These are phyloP conservation scores for Acanthosepion esculentum DNA, from an alignment of 2,888 invertebrate species.

Conservation along the genomic window DNA sequence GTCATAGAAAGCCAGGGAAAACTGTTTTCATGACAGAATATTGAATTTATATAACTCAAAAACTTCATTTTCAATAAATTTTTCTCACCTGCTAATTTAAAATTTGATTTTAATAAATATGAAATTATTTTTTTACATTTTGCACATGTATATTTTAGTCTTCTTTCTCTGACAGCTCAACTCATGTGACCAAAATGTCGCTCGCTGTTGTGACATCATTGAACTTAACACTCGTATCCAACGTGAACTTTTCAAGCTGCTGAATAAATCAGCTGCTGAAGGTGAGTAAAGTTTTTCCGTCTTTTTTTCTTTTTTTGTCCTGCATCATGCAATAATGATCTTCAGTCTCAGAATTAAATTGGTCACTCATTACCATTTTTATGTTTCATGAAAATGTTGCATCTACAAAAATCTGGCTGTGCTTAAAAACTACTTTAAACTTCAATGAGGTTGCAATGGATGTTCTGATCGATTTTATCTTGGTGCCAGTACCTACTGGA, in stretches of 20 bases:
- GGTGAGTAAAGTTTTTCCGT: conserved; percentile 57
- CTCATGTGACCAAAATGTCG: conserved; percentile 73
- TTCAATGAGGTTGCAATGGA: too few relatives aligned
- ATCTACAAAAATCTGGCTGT: too few relatives aligned
- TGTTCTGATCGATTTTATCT: too few relatives aligned
- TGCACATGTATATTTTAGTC: background rate
- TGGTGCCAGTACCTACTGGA: too few relatives aligned
- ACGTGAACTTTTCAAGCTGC: conserved; percentile 73
- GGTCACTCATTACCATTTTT: background rate
- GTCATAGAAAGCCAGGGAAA: too few relatives aligned
- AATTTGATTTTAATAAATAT: too few relatives aligned
- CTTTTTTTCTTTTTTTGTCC: background rate
- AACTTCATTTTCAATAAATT: too few relatives aligned
- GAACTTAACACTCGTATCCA: conserved; percentile 74
- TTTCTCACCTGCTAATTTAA: too few relatives aligned
- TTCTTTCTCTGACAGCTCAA: background rate
- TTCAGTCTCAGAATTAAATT: background rate
- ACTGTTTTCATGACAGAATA: too few relatives aligned
- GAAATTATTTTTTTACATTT: too few relatives aligned
- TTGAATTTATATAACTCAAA: too few relatives aligned
- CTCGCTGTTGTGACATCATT: conserved; percentile 73
- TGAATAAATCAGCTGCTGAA: conserved; percentile 71
- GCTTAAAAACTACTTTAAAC: too few relatives aligned
- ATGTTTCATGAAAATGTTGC: background rate
- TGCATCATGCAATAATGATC: background rate